Conservation (phyloP, 1,140 invertebrate genomes). For the Tyrophagus putrescentiae region DNA sequence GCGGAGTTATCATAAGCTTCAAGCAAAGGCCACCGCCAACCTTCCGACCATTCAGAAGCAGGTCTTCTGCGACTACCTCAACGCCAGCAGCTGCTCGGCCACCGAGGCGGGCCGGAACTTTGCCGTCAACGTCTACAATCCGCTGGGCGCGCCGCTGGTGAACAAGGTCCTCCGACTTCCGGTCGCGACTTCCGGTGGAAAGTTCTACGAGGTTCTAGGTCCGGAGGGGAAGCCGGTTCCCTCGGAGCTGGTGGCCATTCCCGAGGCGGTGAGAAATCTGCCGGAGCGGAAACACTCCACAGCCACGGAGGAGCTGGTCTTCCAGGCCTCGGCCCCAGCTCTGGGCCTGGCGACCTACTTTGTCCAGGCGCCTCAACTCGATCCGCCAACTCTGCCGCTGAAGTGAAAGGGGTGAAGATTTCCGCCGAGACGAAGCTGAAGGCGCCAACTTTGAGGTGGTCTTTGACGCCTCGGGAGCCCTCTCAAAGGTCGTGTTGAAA, state of each 20-base stretch:
- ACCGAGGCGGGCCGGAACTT: conserved; percentile 48
- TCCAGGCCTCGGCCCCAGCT: conserved; percentile 32
- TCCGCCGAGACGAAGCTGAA: conserved; percentile 9
- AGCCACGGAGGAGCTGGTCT: conserved; percentile 34
- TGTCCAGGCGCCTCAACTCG: conserved; percentile 24
- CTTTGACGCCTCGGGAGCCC: conserved; percentile 22
- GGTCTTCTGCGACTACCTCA: conserved; percentile 45
- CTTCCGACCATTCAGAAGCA: conserved; percentile 31
- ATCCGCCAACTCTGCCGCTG: background rate
- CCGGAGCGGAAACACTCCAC: conserved; percentile 32
- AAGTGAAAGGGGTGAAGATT: background rate
- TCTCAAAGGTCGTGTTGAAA: conserved; percentile 26
- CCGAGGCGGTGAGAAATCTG: conserved; percentile 29
- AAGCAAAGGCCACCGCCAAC: conserved; percentile 32
- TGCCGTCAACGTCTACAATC: conserved; percentile 62
- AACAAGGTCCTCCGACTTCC: conserved; percentile 51
- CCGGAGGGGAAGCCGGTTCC: conserved; percentile 36
- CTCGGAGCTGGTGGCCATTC: conserved; percentile 32
- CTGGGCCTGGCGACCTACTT: conserved; percentile 35
- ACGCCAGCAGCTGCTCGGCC: conserved; percentile 38
- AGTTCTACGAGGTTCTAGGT: conserved; percentile 48
- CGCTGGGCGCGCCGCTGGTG: conserved; percentile 46
- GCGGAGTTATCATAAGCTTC: conserved; percentile 31
- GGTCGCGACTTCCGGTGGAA: conserved; percentile 34
- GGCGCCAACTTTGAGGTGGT: conserved; percentile 11